A percentile compares a stretch with the other conserved stretches of the same genome.
phyloP scores from a whole-genome alignment of 2,888 invertebrate species.

The Leptopilina syphax region DNA sequence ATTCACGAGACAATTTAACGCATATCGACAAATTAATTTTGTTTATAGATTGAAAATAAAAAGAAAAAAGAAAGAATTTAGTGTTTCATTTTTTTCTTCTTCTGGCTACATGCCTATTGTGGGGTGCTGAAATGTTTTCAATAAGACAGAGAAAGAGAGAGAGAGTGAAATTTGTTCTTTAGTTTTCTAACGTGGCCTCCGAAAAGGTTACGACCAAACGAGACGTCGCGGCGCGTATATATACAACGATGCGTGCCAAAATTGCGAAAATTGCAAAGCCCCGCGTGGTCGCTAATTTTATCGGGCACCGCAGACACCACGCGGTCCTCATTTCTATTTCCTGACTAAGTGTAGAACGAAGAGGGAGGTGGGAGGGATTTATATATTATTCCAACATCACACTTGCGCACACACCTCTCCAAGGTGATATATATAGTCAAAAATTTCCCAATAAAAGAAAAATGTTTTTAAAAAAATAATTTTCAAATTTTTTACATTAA shows the following conservation, averaged over 20 bases:
- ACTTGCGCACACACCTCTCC: background rate
- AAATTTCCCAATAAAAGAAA: too few species aligned
- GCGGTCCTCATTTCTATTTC: slow-evolving; percentile 72
- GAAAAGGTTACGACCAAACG: slow-evolving; percentile 44
- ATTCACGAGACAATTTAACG: too few species aligned
- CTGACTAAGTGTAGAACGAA: slow-evolving; percentile 36
- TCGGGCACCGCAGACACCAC: slow-evolving; percentile 74
- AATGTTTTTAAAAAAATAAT: too few species aligned
- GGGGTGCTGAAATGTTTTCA: slow-evolving; percentile 38
- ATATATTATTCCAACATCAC: slow-evolving; percentile 15
- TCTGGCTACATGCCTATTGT: slow-evolving; percentile 33
- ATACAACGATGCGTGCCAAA: slow-evolving; percentile 61
- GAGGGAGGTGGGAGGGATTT: background rate
- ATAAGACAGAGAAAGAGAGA: background rate
- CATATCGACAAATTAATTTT: too few species aligned
- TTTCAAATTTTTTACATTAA: too few species aligned
- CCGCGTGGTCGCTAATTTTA: slow-evolving; percentile 75
- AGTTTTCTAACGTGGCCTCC: slow-evolving; percentile 3
- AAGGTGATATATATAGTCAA: too few species aligned
- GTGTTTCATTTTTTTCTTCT: background rate
- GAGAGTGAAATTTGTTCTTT: slow-evolving; percentile 7
- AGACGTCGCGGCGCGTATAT: slow-evolving; percentile 43
- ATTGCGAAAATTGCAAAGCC: slow-evolving; percentile 57
- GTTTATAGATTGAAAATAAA: too few species aligned
- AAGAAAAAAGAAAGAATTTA: too few species aligned